Conservation (phyloP, 2,797 vertebrate species). For the Cryptoprocta ferox region DNA sequence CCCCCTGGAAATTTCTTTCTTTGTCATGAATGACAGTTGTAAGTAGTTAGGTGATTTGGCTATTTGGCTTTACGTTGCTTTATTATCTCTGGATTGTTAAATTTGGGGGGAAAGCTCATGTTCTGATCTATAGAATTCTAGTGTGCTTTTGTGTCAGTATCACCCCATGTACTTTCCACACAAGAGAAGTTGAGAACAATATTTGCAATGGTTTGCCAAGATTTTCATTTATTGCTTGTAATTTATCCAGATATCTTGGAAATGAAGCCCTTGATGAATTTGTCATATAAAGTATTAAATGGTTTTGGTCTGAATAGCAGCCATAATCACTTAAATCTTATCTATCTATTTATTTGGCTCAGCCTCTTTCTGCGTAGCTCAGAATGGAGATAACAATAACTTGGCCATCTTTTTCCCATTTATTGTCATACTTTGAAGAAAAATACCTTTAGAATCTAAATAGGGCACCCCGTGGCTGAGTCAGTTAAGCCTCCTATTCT, state of each 20-base stretch:
- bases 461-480: background rate
- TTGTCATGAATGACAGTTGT: background rate
- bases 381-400: background rate
- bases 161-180: background rate
- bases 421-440: conserved; percentile 39
- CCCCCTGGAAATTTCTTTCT: background rate
- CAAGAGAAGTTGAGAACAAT: background rate
- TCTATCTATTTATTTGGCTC: too few relatives aligned
- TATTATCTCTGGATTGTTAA: conserved; percentile 12
- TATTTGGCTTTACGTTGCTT: background rate
- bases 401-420: background rate
- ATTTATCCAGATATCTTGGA: conserved; percentile 33
- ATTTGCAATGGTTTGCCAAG: background rate
- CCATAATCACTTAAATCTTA: background rate
- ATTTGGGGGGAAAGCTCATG: background rate
- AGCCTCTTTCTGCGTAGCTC: background rate
- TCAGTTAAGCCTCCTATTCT: too few relatives aligned
- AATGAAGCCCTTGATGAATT: conserved; percentile 18
- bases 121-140: conserved; percentile 24
- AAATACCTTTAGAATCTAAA: conserved; percentile 32
- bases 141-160: background rate
- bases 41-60: background rate
- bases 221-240: conserved; percentile 9
- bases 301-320: conserved; percentile 6
- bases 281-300: background rate